phyloP scores from a whole-genome alignment of 2,888 invertebrate species.

The Allacma fusca region DNA sequence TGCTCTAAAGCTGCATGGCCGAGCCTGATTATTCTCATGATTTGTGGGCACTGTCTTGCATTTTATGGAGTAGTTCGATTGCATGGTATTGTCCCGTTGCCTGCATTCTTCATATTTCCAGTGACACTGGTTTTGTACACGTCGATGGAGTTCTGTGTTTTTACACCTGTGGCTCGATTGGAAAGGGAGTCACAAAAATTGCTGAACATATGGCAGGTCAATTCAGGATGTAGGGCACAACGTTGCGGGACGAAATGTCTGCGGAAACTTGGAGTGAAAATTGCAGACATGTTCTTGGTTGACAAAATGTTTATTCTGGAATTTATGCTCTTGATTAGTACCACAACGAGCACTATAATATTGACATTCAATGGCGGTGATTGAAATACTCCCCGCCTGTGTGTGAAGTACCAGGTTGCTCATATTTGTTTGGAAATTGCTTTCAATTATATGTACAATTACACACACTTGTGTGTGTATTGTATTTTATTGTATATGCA shows the following conservation, averaged over 20 bases:
- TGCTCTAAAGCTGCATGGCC: not conserved
- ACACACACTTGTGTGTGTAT: too few species aligned
- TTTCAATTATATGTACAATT: too few species aligned
- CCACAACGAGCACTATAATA: not conserved
- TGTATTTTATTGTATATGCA: too few species aligned
- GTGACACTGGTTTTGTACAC: not conserved
- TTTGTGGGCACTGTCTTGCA: not conserved
- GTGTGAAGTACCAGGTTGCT: too few species aligned
- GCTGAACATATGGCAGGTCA: not conserved
- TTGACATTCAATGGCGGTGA: too few species aligned
- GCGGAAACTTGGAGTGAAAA: not conserved
- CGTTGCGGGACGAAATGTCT: not conserved
- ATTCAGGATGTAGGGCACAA: too few species aligned
- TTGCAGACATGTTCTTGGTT: not conserved
- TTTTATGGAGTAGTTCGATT: conserved; percentile 1
- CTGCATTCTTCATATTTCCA: conserved; percentile 8
- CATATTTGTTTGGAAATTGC: too few species aligned
- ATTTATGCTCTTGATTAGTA: not conserved
- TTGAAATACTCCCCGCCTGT: too few species aligned
- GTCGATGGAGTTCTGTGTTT: not conserved
- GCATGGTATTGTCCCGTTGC: not conserved
- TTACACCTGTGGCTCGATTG: not conserved
- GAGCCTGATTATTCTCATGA: not conserved
- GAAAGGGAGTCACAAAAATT: not conserved
- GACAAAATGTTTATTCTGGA: not conserved